These are phyloP conservation scores for Drosophila malerkotliana DNA, from an alignment of 1,140 invertebrate genomes.

Conservation along the genomic window DNA sequence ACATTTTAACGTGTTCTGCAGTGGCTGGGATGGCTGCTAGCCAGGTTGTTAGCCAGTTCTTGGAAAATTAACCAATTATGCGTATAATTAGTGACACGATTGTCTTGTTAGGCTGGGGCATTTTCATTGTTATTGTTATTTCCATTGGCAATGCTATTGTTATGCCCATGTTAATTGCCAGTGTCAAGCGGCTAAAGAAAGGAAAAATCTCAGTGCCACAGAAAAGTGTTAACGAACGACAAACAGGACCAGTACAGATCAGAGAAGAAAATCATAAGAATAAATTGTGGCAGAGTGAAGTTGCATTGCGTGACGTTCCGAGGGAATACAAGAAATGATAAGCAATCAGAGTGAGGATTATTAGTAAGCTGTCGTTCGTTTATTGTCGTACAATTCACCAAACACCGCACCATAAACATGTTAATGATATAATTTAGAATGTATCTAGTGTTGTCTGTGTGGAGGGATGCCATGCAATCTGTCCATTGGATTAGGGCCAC, in stretches of 20 bases:
- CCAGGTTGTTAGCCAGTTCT: constrained; percentile 59
- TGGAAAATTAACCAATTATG: constrained; percentile 81
- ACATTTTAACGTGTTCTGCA: constrained; percentile 44
- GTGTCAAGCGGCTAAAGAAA: constrained; percentile 63
- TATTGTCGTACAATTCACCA: constrained; percentile 68
- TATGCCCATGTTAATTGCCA: constrained; percentile 76
- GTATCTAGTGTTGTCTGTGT: constrained; percentile 12
- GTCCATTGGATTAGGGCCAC: constrained; percentile 54
- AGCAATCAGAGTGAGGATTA: constrained; percentile 46
- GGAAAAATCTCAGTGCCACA: constrained; percentile 52
- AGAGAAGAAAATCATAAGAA: constrained; percentile 20
- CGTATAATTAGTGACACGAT: constrained; percentile 82
- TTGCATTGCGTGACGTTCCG: constrained; percentile 46
- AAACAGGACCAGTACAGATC: constrained; percentile 36
- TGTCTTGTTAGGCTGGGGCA: constrained; percentile 62
- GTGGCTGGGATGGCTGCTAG: constrained; percentile 18
- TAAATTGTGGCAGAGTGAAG: neutral
- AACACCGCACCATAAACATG: constrained; percentile 53
- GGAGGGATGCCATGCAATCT: constrained; percentile 54
- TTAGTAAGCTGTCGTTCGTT: constrained; percentile 55
- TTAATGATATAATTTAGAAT: constrained; percentile 47
- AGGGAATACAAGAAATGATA: constrained; percentile 35
- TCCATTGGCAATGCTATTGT: constrained; percentile 30
- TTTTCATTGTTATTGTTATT: constrained; percentile 53
- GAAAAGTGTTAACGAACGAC: constrained; percentile 66